Evolutionary conservation across 2,113 vertebrate species (phyloP), one percentile per base, ranked within the genome.

Genomic region (Hyperoodon ampullatus): DNA sequence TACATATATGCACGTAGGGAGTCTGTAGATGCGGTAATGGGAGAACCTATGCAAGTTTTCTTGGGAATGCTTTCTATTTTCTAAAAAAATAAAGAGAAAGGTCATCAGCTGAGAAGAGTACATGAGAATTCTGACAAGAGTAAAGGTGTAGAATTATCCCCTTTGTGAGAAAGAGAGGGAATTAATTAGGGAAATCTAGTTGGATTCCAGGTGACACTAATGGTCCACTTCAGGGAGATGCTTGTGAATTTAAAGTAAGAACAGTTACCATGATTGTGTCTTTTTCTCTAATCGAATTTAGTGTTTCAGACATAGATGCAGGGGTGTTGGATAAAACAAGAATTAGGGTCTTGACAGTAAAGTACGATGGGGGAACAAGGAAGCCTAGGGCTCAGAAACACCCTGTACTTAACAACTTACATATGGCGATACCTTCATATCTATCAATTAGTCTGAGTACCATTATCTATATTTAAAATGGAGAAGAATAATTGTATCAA

Each of bases 331-430:
- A 39, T 70, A 50, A 84, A 68, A 6, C 0, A 65, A 72, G 21
- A 65, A 19, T 39, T 39, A 58, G 12, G 14, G 1, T 50, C 78
- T 71, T 23, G 0, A 19, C 39, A 24, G 4, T 18, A n/a, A 15
- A 9, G 1, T 21, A 5, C 61, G 21, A 18, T 15, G 9, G 15
- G 19, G 8, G 2, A 16, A 47, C 4, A 35, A 55, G 9, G 10
- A 63, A 21, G 6, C 13, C 0, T 2, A 89, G 26, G 2, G 10
- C 5, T 93, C 11, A 39, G 19, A 44, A 95, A 65, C 4, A 2
- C 18, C 6, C 6, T 60, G 2, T 6, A 70, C 0, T 30, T 50
- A 19, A 26, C 0, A 50, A 13, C 3, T 18, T 55, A 23, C 12
- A 33, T 15, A 11, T 60, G 19, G 60, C 42, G 10, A 81, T 44